Base-by-base conservation (phyloP, 2,797 vertebrate species). In the Hypotaenidia okinawae region DNA sequence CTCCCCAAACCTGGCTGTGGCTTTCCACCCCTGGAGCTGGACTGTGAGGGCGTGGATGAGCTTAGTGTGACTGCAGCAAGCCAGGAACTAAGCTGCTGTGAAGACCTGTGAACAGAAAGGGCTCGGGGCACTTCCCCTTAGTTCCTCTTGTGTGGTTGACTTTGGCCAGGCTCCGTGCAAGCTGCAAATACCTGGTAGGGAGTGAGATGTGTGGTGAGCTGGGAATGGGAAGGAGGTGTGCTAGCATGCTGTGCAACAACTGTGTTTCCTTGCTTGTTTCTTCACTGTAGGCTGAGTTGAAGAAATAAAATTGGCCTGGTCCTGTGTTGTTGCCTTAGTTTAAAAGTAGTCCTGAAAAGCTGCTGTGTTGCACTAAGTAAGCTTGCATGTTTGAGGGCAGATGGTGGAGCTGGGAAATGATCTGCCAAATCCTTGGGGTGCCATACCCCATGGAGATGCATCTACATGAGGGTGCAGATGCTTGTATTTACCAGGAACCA, bases 401-500 rank as follows among this genome's bases (percentile, higher is more conserved):
- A 6, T 92, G 72, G 43, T 62, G 32, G 52, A 73, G 70, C 45
- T 94, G 76, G 47, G 66, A 86, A 69, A 45, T 12, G n/a, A 41
- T 64, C 72, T 7, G 5, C 69, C 74, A 6, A 86, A 13, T 77
- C 39, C 45, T 83, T 49, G 10, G 39, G 63, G 43, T 85, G 69
- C 24, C 2, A 9, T 22, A 47, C 14, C 63, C 79, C 19, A 5
- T 3, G 6, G 68, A 91, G 39, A 21, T 67, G 62, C 45, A 45
- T 67, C 39, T 62, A 27, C 30, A 43, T 76, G 64, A 77, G 61
- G 66, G 62, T 94, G 78, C 91, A 96, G 93, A 63, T 95, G 84
- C 84, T 87, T 67, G 55, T 97, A 70, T 95, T 95, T 95, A 57
- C 90, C 80, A 83, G 67, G 82, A 87, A 74, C 77, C 41, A 69